phyloP scores from a whole-genome alignment of 2,113 vertebrate genomes.

The Cervus canadensis region DNA sequence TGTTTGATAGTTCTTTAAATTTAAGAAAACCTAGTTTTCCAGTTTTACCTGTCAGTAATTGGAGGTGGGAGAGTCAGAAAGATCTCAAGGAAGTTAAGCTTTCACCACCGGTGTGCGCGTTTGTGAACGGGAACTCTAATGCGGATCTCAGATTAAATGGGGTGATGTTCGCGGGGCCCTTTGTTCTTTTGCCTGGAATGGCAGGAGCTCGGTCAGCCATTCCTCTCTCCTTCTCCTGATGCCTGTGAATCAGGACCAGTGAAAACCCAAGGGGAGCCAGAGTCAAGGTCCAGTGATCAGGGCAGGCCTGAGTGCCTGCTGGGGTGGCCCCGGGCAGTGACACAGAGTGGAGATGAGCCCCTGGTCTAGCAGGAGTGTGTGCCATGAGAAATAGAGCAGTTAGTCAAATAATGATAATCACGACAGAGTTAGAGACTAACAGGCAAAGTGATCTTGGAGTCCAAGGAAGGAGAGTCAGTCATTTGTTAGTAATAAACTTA shows the following conservation, averaged over 20 bases:
- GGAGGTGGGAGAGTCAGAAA: not conserved
- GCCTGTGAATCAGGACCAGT: not conserved
- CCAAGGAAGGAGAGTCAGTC: not conserved
- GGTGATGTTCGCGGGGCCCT: not conserved
- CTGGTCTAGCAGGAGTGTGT: not conserved
- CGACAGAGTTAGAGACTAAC: not conserved
- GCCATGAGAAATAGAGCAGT: not conserved
- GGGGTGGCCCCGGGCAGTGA: accelerated
- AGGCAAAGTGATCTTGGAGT: not conserved
- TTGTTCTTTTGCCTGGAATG: not conserved
- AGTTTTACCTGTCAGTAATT: not conserved
- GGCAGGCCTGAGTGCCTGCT: not conserved
- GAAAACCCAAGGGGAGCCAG: not conserved
- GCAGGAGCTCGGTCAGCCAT: not conserved
- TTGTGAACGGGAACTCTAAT: not conserved
- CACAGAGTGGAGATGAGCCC: not conserved
- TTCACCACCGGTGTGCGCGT: not conserved
- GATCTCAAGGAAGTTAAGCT: not conserved
- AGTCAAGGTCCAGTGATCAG: not conserved
- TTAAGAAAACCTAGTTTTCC: not conserved
- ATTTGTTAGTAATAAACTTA: not conserved
- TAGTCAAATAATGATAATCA: not conserved
- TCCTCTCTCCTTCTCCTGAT: too few species aligned
- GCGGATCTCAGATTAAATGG: not conserved
- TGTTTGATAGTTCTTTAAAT: not conserved